Conservation (phyloP, 2,888 invertebrate genomes). For the Drosophila birchii region DNA sequence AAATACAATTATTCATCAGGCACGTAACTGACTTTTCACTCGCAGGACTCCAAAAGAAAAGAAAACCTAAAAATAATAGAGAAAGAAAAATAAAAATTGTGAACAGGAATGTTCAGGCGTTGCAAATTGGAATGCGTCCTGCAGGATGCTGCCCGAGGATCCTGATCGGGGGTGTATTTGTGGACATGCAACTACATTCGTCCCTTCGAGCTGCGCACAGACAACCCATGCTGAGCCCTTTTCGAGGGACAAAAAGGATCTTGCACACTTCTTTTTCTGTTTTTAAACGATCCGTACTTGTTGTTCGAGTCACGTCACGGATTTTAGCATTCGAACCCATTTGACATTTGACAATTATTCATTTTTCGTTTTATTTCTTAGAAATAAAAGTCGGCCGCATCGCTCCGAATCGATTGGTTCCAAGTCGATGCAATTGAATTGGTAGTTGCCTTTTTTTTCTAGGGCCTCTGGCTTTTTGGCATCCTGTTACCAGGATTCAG, state of each 20-base stretch:
- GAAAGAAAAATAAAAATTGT: conserved; percentile 53
- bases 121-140: conserved; percentile 65
- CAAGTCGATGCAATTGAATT: conserved; percentile 75
- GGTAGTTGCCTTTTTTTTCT: conserved; percentile 20
- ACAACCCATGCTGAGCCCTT: conserved; percentile 42
- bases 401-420: conserved; percentile 76
- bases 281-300: conserved; percentile 31
- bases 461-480: conserved; percentile 19
- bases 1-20: conserved; percentile 43
- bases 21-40: conserved; percentile 39
- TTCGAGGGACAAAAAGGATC: conserved; percentile 30
- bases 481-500: conserved; percentile 37
- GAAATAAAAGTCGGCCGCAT: conserved; percentile 59
- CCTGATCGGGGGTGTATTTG: conserved; percentile 43
- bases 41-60: not conserved
- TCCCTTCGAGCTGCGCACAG: conserved; percentile 7
- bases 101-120: conserved; percentile 66
- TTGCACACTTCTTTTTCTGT: conserved; percentile 42
- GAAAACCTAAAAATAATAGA: conserved; percentile 34
- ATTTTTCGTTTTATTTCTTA: conserved; percentile 64
- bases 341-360: conserved; percentile 60
- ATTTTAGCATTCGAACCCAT: conserved; percentile 43
- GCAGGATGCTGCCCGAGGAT: conserved; percentile 49
- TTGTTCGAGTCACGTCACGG: conserved; percentile 54
- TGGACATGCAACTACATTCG: conserved; percentile 37